Conservation (phyloP, 2,888 invertebrate genomes). For the Drosophila fungiperda region DNA sequence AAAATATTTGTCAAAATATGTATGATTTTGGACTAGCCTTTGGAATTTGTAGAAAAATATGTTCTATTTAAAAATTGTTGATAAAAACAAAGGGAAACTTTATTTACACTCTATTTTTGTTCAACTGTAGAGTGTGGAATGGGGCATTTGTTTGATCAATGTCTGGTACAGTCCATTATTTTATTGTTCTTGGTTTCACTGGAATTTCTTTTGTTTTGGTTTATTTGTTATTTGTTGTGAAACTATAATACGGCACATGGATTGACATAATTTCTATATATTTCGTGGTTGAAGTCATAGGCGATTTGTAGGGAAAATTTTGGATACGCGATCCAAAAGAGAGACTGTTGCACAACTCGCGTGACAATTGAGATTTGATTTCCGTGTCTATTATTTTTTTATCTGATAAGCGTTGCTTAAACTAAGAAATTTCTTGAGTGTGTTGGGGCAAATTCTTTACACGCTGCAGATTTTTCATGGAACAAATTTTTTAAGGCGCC, state of each 20-base stretch:
- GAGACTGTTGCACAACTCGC: constrained; percentile 26
- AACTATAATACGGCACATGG: constrained; percentile 50
- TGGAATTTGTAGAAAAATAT: no score
- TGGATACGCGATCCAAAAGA: constrained; percentile 12
- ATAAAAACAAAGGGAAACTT: neutral
- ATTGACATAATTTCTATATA: constrained; percentile 80
- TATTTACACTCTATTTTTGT: neutral
- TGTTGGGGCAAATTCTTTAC: neutral
- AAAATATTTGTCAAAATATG: no score
- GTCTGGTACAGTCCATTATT: constrained; percentile 47
- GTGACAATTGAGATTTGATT: constrained; percentile 13
- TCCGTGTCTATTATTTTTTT: neutral
- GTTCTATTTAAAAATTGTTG: neutral
- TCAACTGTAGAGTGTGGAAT: neutral
- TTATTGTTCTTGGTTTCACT: constrained; percentile 43
- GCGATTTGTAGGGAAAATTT: constrained; percentile 41
- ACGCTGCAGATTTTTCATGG: no score
- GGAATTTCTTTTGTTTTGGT: constrained; percentile 4
- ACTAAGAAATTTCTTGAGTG: neutral
- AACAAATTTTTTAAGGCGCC: neutral
- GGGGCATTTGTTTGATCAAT: constrained; percentile 72
- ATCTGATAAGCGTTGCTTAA: constrained; percentile 1
- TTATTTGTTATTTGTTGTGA: constrained; percentile 44
- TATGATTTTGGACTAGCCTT: no score
- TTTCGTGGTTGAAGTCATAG: constrained; percentile 63